These are phyloP conservation scores for Pentalonia nigronervosa DNA, from an alignment of 1,140 invertebrate species.

Conservation along the genomic window DNA sequence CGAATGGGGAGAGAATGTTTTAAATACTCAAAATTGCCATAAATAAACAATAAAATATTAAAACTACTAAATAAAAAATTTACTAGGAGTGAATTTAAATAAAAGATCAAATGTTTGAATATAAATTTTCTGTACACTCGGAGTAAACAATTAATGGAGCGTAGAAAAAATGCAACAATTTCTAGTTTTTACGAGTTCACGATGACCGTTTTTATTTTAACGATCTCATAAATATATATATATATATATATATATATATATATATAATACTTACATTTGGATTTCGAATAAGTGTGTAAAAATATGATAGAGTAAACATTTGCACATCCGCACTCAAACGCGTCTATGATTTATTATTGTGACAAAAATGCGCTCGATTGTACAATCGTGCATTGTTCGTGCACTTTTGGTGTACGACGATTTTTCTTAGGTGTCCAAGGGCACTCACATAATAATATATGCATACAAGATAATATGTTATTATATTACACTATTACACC, in stretches of 20 bases:
- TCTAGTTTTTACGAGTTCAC: neutral
- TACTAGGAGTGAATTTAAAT: neutral
- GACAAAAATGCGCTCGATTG: neutral
- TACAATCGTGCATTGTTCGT: neutral
- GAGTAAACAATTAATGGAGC: conserved; percentile 15
- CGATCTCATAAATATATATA: neutral
- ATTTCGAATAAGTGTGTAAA: conserved; percentile 14
- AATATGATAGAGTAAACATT: conserved; percentile 12
- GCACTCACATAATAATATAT: too few species aligned
- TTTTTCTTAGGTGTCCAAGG: neutral
- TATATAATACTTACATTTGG: neutral
- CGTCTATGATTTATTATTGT: conserved; percentile 21
- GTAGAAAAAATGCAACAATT: neutral
- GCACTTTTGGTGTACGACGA: too few species aligned
- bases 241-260: neutral
- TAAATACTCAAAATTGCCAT: neutral
- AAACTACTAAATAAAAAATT: neutral
- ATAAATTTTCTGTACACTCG: neutral
- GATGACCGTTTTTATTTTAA: conserved; percentile 16
- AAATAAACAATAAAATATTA: neutral
- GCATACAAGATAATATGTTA: neutral
- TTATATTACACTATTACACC: neutral
- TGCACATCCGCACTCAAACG: neutral
- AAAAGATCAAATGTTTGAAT: conserved; percentile 22
- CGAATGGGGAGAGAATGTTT: neutral